Conservation (phyloP, 2,113 vertebrate genomes). For the Apistogramma diplotaenia region DNA sequence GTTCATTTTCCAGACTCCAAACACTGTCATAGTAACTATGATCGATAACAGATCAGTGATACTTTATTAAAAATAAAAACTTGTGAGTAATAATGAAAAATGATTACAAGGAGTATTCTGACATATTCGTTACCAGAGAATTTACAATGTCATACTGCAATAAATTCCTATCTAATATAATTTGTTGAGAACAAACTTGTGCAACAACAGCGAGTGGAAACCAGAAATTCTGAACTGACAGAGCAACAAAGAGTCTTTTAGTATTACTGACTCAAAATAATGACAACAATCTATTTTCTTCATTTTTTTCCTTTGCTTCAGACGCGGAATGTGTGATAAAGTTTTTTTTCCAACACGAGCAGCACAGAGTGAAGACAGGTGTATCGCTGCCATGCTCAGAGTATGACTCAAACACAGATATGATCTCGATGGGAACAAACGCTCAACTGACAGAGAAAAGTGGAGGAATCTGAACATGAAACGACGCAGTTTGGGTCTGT, state of each 20-base stretch:
- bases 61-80: neutral
- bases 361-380: conserved; percentile 28
- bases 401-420: conserved; percentile 56
- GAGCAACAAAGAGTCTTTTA: neutral
- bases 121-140: neutral
- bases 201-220: too few relatives aligned
- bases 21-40: neutral
- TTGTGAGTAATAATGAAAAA: neutral
- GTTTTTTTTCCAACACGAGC: neutral
- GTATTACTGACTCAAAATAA: neutral
- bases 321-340: neutral
- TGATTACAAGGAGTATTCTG: neutral
- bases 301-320: neutral
- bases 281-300: neutral
- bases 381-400: conserved; percentile 28
- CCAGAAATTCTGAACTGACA: too few relatives aligned
- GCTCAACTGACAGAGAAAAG: conserved; percentile 65
- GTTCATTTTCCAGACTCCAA: neutral
- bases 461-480: conserved; percentile 51
- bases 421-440: conserved; percentile 49
- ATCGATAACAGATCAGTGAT: neutral
- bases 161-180: too few relatives aligned
- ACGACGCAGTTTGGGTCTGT: conserved; percentile 58
- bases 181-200: too few relatives aligned
- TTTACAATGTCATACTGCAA: too few relatives aligned